A percentile compares a stretch with the other conserved stretches of the same genome.
Conservation (phyloP, 2,113 vertebrate genomes). For the Gasterosteus aculeatus region DNA sequence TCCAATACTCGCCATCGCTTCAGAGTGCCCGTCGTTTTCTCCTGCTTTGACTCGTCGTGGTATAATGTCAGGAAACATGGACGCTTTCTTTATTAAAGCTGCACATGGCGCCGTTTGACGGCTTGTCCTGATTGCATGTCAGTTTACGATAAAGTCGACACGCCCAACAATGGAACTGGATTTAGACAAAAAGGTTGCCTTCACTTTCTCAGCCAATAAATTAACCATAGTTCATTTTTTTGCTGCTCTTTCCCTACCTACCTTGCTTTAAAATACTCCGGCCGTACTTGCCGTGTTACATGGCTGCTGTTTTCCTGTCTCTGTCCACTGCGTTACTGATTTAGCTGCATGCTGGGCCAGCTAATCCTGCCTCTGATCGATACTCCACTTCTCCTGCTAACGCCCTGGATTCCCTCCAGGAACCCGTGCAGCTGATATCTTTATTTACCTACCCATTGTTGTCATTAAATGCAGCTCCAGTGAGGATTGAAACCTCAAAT, state of each 20-base stretch:
- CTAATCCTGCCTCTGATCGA: slow-evolving; percentile 66
- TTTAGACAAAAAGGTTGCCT: neutral
- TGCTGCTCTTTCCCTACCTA: neutral
- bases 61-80: neutral
- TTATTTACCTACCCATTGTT: slow-evolving; percentile 30
- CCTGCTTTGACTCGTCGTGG: neutral
- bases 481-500: slow-evolving; percentile 30
- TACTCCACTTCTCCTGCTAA: slow-evolving; percentile 52
- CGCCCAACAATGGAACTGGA: neutral
- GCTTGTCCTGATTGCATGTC: neutral
- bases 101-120: neutral
- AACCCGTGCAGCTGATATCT: slow-evolving; percentile 33
- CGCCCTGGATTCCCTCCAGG: slow-evolving; percentile 53
- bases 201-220: slow-evolving; percentile 1
- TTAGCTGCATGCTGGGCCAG: slow-evolving; percentile 54
- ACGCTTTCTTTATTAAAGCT: neutral
- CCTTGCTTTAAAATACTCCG: slow-evolving; percentile 9
- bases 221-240: neutral
- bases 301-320: slow-evolving; percentile 31
- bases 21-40: neutral
- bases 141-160: neutral
- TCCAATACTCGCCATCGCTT: neutral
- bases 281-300: slow-evolving; percentile 5
- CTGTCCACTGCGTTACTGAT: slow-evolving; percentile 42
- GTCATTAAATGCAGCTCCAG: slow-evolving; percentile 38